Base-by-base conservation (phyloP, 2,888 invertebrate genomes). In the Polylopha cassiicola region DNA sequence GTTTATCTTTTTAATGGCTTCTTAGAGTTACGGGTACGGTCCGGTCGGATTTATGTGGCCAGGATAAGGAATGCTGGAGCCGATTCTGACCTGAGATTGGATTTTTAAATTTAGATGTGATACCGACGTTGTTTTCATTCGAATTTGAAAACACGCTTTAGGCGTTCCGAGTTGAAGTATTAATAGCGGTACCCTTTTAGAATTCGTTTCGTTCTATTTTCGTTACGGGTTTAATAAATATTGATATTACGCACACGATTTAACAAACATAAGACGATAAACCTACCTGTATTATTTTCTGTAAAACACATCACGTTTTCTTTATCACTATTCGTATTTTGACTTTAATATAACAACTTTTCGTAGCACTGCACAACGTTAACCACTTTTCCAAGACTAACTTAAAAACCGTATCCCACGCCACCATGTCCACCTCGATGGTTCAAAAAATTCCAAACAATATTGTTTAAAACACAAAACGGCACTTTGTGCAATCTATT, bases 1-100 rank as follows among this genome's bases (percentile, higher is more conserved):
- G 80, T 82, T 81, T 85, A 84, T 85, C 85, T 85, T 82, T 81
- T 80, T 84, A 84, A 85, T 84, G 82, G 80, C 47, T 61, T 38
- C 39, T 47, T 63, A 78, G 85, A 85, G 79, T 82, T 85, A 85
- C 82, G 22, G 39, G 28, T 41, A 74, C 58, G 82, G 82, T 82
- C 80, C 70, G 74, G 50, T 46, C 46, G 66, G 79, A 82, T 84
- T 85, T 84, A 84, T 79, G 71, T 59, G 55, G 61, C 65, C 60
- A 65, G 81, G 80, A 80, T 82, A 80, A 79, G 76, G 65, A 58
- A 58, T 57, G 61, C 56, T 63, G 69, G 56, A 48, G 50, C 66
- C 58, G 78, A 79, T 78, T 72, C 71, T 69, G 64, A 59, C 67
- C 65, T 58, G 66, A 75, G 81, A 81, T 81, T 79, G 76, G 72